Base-by-base conservation (phyloP, 2,113 vertebrate genomes). In the Peromyscus polionotus region DNA sequence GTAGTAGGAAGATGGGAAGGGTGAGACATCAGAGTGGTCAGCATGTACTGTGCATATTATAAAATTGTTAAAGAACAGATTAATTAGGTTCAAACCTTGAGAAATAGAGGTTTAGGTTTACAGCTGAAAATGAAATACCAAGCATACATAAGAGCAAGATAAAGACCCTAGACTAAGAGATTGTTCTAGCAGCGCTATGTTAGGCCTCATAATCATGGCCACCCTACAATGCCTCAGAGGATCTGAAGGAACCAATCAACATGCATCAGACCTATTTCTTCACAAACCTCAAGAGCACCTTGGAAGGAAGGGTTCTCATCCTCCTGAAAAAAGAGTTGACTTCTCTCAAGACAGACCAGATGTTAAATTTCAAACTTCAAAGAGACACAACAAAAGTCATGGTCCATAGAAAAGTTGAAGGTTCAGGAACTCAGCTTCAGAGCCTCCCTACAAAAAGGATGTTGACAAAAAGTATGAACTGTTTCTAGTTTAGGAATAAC, bases 291-390 rank as follows among this genome's bases (percentile, higher is more conserved):
- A 92, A 54, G 93, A 93, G 65, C 2, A 63, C 4, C 24, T 28
- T 59, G 7, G 42, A 81, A 97, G 33, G 31, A 93, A 90, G 42
- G 11, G 7, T 75, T 51, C 33, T 59, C 76, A 72, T 67, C 48
- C 42, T 86, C 65, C 59, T 94, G 39, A 20, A 89, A 93, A 86
- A 65, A 61, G 0, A 81, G 95, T 91, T 42, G 36, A 31, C 31
- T 54, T 95, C 86, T 77, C 36, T 91, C 6, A 95, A 89, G 86
- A 93, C 91, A 91, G n/a, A 54, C 7, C 51, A 91, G 51, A 79
- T 87, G 26, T 48, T 90, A 77, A 48, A 88, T 92, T 85, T 92
- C 20, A 92, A 95, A 81, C 63, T 91, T 91, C 39, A 77, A 92
- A 45, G 33, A 72, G 33, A 42, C 42, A 42, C 22, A 88, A 79